A percentile compares a stretch with the other conserved stretches of the same genome.
phyloP scores from a whole-genome alignment of 2,888 invertebrate species.

The Chymomyza procnemis region DNA sequence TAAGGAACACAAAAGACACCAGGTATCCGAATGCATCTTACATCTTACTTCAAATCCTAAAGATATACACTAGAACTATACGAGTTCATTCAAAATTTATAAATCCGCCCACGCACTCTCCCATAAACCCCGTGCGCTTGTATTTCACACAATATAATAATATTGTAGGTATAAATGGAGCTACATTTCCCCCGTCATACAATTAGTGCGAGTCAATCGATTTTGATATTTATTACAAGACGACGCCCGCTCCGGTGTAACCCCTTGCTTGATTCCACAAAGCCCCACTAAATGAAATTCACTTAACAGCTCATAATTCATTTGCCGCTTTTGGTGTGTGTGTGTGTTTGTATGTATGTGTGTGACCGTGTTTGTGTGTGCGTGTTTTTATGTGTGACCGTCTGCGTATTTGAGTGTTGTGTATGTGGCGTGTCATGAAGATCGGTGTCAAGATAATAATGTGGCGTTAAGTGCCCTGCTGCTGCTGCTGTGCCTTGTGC shows the following conservation, averaged over 20 bases:
- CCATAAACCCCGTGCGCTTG: no score
- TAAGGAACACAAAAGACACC: no score
- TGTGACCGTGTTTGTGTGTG: neutral
- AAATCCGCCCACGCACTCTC: neutral
- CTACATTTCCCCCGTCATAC: slow-evolving; percentile 47
- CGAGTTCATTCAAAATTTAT: no score
- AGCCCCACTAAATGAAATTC: slow-evolving; percentile 30
- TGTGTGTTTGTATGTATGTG: neutral
- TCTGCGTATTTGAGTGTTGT: neutral
- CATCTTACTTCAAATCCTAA: no score
- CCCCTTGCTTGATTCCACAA: no score
- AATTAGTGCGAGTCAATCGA: slow-evolving; percentile 49
- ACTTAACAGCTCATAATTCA: slow-evolving; percentile 49
- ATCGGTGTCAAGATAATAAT: neutral
- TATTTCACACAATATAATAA: neutral
- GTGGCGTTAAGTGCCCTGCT: neutral
- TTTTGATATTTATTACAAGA: slow-evolving; percentile 41
- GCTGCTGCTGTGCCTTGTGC: neutral
- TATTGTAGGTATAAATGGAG: slow-evolving; percentile 1
- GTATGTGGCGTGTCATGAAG: neutral
- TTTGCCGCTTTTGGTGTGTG: slow-evolving; percentile 19
- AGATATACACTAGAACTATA: no score
- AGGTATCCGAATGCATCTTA: no score
- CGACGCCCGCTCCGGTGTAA: no score
- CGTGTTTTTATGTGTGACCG: neutral